Conservation (phyloP, 2,888 invertebrate species). For the Dimorphilus gyrociliatus region DNA sequence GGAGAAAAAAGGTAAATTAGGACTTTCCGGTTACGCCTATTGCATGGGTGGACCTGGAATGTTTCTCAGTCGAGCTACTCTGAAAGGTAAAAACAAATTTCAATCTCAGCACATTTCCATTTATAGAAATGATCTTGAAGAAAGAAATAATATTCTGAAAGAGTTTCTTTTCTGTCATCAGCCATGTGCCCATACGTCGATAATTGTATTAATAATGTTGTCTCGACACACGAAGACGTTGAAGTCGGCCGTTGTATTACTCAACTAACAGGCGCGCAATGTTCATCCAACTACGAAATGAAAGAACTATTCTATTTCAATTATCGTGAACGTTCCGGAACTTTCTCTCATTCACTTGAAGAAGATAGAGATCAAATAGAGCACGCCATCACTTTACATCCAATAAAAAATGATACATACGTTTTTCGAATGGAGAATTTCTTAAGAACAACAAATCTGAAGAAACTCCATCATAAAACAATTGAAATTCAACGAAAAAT, state of each 20-base stretch:
- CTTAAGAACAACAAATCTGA: constrained; percentile 49
- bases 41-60: constrained; percentile 99
- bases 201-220: constrained; percentile 72
- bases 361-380: constrained; percentile 84
- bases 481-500: constrained; percentile 59
- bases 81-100: too few species aligned
- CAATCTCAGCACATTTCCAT: too few species aligned
- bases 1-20: constrained; percentile 70
- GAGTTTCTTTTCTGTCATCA: too few species aligned
- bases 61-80: constrained; percentile 68
- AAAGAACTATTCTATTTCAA: constrained; percentile 92
- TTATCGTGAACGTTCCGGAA: constrained; percentile 60
- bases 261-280: constrained; percentile 84
- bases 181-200: constrained; percentile 72
- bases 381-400: constrained; percentile 89
- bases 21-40: constrained; percentile 57
- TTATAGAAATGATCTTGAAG: too few species aligned
- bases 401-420: constrained; percentile 69
- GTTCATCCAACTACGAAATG: constrained; percentile 75
- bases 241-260: constrained; percentile 88
- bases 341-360: constrained; percentile 70
- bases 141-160: too few species aligned
- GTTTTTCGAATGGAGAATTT: constrained; percentile 80
- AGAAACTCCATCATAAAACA: constrained; percentile 50
- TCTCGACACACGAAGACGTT: constrained; percentile 94